phyloP scores from a whole-genome alignment of 2,797 vertebrate species.

The Cygnus olor region DNA sequence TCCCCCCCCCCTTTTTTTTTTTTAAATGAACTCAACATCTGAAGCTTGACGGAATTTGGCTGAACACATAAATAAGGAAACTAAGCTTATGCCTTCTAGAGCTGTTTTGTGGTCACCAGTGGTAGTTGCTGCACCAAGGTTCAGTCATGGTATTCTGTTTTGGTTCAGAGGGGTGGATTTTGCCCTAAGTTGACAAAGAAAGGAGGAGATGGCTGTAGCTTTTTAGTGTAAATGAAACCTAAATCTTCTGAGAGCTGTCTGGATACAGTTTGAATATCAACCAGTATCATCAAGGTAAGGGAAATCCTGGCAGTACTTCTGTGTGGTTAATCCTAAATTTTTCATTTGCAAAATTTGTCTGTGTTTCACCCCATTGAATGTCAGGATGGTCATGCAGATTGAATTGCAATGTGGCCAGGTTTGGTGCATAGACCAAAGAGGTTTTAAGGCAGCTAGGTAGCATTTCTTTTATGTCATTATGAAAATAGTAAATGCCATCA shows the following conservation, averaged over 20 bases:
- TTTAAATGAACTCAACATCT: background rate
- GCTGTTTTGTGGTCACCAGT: background rate
- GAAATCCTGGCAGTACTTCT: background rate
- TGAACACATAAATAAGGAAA: background rate
- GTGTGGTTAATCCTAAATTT: background rate
- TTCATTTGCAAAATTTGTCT: background rate
- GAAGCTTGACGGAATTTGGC: background rate
- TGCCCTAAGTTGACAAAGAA: background rate
- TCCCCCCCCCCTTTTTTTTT: background rate
- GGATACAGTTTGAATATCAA: background rate
- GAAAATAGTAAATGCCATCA: background rate
- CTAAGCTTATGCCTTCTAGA: background rate
- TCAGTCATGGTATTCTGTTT: background rate
- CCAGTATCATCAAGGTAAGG: background rate
- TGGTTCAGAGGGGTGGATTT: background rate
- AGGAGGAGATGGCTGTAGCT: background rate
- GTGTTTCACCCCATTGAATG: background rate
- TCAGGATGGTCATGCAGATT: background rate
- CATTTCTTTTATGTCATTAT: background rate
- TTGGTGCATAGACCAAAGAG: background rate
- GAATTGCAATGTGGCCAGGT: background rate
- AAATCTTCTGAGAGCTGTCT: background rate
- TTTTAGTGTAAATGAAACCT: background rate
- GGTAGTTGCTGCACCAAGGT: background rate
- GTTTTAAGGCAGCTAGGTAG: background rate